Evolutionary conservation across 2,113 vertebrate species (phyloP), one percentile per base, ranked within the genome.

Genomic region (Sula dactylatra): DNA sequence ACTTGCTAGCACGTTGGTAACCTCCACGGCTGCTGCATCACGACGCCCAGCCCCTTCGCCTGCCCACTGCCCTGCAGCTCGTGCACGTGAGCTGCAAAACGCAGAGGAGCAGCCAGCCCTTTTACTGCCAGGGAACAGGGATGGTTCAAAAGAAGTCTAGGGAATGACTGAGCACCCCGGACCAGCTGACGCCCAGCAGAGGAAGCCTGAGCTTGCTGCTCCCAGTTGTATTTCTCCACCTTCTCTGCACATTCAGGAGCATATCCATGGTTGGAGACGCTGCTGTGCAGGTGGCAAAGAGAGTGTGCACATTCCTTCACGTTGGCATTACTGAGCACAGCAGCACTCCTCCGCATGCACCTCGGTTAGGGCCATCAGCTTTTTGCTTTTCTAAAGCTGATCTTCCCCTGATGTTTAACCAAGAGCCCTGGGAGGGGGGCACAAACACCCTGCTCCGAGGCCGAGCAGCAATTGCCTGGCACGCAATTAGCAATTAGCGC

Each of bases 251-350:
- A 0, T 31, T n/a, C 58, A 73, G 59, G 59, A 67, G 64, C 42
- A 16, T 69, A 93, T 27, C n/a, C 29, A 3, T 0, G 0, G 2
- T 3, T 26, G 42, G 58, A 36, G 38, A 4, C 3, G 8, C 49
- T 58, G 52, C 71, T 18, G 50, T 8, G 27, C 34, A 2, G 0
- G 2, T 3, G 29, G 38, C 45, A 16, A 49, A 29, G 42, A 13
- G 54, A 13, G 34, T 0, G 40, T 36, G 44, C 59, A 20, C 34
- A 22, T 20, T 7, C 50, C 52, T 20, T 21, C 11, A 0, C 1
- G 2, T 3, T 38, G 44, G 38, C 3, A 0, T 9, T 3, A 0
- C 67, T 14, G 15, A 24, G 40, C 1, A 2, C 44, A 42, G 70
- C 80, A 82, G 49, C 49, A 3, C 54, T 3, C 16, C 84, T 16